Conservation (phyloP, 2,113 vertebrate species). For the Poeciliopsis occidentalis region DNA sequence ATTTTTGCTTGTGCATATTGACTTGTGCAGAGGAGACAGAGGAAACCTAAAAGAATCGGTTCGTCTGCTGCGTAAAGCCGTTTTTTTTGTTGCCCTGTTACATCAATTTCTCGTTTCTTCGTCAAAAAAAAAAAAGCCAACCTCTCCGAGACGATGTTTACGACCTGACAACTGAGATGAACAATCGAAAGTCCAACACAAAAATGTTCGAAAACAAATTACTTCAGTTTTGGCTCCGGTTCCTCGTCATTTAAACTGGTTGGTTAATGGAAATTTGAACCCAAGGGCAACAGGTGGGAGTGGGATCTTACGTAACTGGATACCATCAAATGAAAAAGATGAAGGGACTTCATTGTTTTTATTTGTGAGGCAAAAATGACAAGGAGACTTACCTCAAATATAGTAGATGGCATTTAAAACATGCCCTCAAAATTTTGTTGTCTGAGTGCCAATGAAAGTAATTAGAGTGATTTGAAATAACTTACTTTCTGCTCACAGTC, state of each 20-base stretch:
- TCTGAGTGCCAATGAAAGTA: not conserved
- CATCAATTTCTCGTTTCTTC: not conserved
- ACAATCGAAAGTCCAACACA: constrained; percentile 21
- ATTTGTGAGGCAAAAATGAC: not conserved
- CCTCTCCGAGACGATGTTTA: constrained; percentile 31
- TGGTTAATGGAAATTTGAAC: not conserved
- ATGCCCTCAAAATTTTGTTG: not conserved
- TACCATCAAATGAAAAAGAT: constrained; percentile 2
- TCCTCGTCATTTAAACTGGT: constrained; percentile 11
- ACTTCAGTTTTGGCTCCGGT: constrained; percentile 33
- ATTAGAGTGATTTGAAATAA: not conserved
- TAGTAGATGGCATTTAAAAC: not conserved
- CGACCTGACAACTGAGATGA: not conserved
- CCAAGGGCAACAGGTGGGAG: constrained; percentile 27
- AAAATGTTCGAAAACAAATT: constrained; percentile 36
- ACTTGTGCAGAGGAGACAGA: no score
- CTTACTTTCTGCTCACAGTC: not conserved
- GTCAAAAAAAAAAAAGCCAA: constrained; percentile 11
- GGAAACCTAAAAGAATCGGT: no score
- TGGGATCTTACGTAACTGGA: not conserved
- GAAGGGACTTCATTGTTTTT: not conserved
- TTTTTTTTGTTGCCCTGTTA: not conserved
- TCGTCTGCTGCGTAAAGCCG: not conserved
- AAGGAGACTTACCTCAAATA: not conserved
- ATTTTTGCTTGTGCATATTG: no score